These are phyloP conservation scores for Arvicanthis niloticus DNA, from an alignment of 2,113 vertebrate genomes.

Conservation along the genomic window DNA sequence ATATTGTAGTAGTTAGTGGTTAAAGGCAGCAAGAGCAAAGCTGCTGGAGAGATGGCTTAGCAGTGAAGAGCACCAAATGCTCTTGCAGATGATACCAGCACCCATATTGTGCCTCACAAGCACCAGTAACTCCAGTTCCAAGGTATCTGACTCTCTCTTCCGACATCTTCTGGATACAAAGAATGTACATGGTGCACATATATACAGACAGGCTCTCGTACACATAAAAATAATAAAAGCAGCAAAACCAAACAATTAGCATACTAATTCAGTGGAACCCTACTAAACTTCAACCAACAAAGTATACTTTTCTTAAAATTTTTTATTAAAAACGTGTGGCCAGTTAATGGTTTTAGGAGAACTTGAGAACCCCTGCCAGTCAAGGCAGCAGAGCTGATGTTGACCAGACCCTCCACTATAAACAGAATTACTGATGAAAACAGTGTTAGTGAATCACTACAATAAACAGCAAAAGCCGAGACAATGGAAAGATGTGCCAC, in stretches of 20 bases:
- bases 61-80: neutral
- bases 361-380: neutral
- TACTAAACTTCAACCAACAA: neutral
- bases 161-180: neutral
- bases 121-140: neutral
- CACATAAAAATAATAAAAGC: slow-evolving; percentile 54
- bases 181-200: neutral
- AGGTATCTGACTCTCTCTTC: neutral
- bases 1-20: slow-evolving; percentile 46
- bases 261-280: slow-evolving; percentile 61
- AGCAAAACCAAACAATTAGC: slow-evolving; percentile 72
- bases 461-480: neutral
- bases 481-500: neutral
- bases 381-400: neutral
- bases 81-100: neutral
- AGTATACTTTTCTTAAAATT: slow-evolving; percentile 12
- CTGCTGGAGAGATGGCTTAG: neutral
- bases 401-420: neutral
- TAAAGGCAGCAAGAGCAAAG: slow-evolving; percentile 58
- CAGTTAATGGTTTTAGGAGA: neutral
- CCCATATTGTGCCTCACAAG: no score
- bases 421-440: slow-evolving; percentile 8
- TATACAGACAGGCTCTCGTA: neutral
- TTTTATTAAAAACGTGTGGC: neutral
- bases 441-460: neutral